Base-by-base conservation (phyloP, 1,140 invertebrate genomes). In the Ceratosolen fusciceps region DNA sequence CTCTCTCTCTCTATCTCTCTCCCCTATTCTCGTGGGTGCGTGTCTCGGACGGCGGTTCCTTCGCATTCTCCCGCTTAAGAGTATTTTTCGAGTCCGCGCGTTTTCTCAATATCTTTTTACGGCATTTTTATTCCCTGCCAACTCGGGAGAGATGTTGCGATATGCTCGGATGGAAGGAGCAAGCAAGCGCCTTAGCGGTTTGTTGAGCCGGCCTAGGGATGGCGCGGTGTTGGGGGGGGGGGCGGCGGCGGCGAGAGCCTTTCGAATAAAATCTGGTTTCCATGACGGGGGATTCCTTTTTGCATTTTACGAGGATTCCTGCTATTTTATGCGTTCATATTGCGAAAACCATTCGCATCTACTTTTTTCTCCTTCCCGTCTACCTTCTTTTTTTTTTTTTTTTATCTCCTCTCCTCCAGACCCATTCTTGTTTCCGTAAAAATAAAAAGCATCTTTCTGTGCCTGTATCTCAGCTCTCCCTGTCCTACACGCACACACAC, bases 261-360 rank as follows among this genome's bases (percentile, higher is more conserved):
- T 43, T 75, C 76, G 74, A 80, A 78, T 29, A 56, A 79, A 79
- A 74, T 79, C 77, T 73, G 77, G 70, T 74, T 79, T 74, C 77
- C 39, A 71, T 77, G 75, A 34, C 49, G 47, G 34, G 24, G 52
- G 74, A 76, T 71, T 77, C 37, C 37, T 77, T 77, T 77, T 77
- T 71, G 54, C 52, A 77, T 79, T 79, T 79, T 79, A 79, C 60
- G 70, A 79, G 77, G 60, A 79, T 79, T 73, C 71, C 71, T 49
- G 58, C 14, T 39, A 39, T 79, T 79, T 79, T 74, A 74, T 54
- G 34, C 73, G 58, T 67, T 73, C 73, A 56, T 58, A 43, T 68
- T 68, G 49, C 65, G 62, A 49, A 54, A 54, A 67, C 49, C 60
- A 43, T 65, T 67, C 29, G 34, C 26, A 2, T 72, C 12, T 54